Conservation (phyloP, 2,113 vertebrate species). For the Percina caprodes region DNA sequence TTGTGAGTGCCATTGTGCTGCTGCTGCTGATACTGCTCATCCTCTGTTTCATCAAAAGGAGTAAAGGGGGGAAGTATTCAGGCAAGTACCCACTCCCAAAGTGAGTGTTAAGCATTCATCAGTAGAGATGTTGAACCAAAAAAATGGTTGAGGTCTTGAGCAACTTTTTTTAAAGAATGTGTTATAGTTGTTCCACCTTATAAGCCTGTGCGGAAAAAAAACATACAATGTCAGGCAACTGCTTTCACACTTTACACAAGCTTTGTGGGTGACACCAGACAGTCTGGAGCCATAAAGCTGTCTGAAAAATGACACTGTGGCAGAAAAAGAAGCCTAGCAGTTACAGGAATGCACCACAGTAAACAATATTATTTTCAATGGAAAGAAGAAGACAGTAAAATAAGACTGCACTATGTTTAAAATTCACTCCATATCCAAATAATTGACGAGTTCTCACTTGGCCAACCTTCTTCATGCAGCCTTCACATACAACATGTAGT, state of each 20-base stretch:
- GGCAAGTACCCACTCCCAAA: slow-evolving; percentile 71
- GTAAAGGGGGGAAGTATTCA: slow-evolving; percentile 94
- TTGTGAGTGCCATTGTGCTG: slow-evolving; percentile 87
- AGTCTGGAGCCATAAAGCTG: slow-evolving; percentile 38
- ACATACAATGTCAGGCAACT: not conserved
- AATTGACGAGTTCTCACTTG: slow-evolving; percentile 8
- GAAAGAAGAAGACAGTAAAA: slow-evolving; percentile 18
- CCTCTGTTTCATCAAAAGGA: slow-evolving; percentile 92
- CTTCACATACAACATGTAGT: slow-evolving; percentile 15
- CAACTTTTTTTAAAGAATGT: not conserved
- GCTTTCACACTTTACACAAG: slow-evolving; percentile 1
- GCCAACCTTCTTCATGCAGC: not conserved
- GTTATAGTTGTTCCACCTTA: not conserved
- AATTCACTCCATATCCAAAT: slow-evolving; percentile 17
- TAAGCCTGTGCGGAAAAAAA: not conserved
- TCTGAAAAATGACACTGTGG: slow-evolving; percentile 20
- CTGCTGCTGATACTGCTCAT: slow-evolving; percentile 88
- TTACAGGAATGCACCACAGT: slow-evolving; percentile 9
- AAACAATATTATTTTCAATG: slow-evolving; percentile 27
- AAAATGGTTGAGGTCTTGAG: not conserved
- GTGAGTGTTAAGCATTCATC: not conserved
- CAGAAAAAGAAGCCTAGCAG: slow-evolving; percentile 16
- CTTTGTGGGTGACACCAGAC: slow-evolving; percentile 6
- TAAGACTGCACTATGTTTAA: not conserved
- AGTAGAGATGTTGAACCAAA: not conserved